phyloP scores from a whole-genome alignment of 2,888 invertebrate species.

The Ormyrus rosae region DNA sequence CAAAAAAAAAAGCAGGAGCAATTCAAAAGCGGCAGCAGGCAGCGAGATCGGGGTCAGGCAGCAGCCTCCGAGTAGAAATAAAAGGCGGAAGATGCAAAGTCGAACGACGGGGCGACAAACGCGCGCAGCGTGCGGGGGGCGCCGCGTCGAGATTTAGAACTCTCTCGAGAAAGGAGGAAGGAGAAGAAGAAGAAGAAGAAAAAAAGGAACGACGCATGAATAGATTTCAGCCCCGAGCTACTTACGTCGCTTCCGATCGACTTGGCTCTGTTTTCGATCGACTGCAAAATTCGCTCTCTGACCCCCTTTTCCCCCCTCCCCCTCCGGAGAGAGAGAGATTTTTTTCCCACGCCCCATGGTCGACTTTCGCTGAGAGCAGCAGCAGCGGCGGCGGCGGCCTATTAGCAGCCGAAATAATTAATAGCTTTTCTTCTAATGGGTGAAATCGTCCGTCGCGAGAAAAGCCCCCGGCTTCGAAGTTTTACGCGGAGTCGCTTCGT shows the following conservation, averaged over 20 bases:
- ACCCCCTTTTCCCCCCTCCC: slow-evolving; percentile 29
- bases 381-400: background rate
- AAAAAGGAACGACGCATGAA: slow-evolving; percentile 31
- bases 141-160: slow-evolving; percentile 8
- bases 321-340: background rate
- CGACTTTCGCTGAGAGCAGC: slow-evolving; percentile 45
- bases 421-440: slow-evolving; percentile 39
- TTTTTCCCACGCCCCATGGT: slow-evolving; percentile 40
- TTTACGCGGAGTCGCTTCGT: too few species aligned
- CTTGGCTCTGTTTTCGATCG: slow-evolving; percentile 18
- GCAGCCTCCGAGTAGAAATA: background rate
- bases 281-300: slow-evolving; percentile 38
- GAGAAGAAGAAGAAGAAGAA: background rate
- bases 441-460: slow-evolving; percentile 25
- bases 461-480: too few species aligned
- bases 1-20: background rate
- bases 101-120: background rate
- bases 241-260: slow-evolving; percentile 52
- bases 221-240: slow-evolving; percentile 39
- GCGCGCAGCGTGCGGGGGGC: background rate
- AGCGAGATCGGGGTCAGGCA: slow-evolving; percentile 16
- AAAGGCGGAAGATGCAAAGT: slow-evolving; percentile 2
- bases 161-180: slow-evolving; percentile 14
- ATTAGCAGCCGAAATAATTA: slow-evolving; percentile 38
- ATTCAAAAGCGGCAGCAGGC: background rate